Evolutionary conservation across 2,113 vertebrate genomes (phyloP).

Genomic region (Lepisosteus oculatus): DNA sequence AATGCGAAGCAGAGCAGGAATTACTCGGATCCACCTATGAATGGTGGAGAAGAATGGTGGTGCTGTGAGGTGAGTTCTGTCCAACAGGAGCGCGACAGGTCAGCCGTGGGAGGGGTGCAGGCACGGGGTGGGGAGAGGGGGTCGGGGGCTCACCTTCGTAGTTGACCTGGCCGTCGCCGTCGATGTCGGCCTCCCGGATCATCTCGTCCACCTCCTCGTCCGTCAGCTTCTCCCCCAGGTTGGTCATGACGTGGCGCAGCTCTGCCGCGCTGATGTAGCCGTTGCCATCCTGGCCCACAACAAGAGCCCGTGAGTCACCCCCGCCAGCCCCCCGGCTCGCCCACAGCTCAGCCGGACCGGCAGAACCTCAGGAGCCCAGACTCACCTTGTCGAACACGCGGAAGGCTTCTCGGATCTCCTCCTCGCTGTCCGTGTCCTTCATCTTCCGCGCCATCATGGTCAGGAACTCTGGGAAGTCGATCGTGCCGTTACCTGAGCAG

Average conservation of each 20-base stretch:
- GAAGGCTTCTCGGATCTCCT: conserved; percentile 88
- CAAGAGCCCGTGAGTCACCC: background rate
- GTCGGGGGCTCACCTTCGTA: conserved; percentile 73
- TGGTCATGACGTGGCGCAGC: conserved; percentile 87
- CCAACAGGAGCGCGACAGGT: no score
- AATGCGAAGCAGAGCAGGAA: no score
- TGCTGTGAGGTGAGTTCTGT: no score
- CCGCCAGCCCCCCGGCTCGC: background rate
- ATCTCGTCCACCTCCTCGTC: conserved; percentile 89
- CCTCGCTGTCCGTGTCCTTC: conserved; percentile 90
- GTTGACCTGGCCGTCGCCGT: conserved; percentile 86
- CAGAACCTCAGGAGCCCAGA: no score
- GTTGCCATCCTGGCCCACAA: conserved; percentile 72
- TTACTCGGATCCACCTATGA: no score
- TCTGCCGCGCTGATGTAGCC: conserved; percentile 87
- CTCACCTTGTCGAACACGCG: conserved; percentile 84
- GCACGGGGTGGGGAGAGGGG: no score
- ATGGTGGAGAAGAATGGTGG: no score
- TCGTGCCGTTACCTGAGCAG: conserved; percentile 79
- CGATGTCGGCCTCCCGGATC: conserved; percentile 87
- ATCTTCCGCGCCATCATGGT: conserved; percentile 93
- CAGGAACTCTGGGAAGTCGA: conserved; percentile 87
- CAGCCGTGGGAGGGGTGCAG: no score
- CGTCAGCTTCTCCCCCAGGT: conserved; percentile 85
- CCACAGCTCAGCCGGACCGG: no score